Conservation (phyloP, 1,140 invertebrate genomes). For the Macrotrachela quadricornifera region DNA sequence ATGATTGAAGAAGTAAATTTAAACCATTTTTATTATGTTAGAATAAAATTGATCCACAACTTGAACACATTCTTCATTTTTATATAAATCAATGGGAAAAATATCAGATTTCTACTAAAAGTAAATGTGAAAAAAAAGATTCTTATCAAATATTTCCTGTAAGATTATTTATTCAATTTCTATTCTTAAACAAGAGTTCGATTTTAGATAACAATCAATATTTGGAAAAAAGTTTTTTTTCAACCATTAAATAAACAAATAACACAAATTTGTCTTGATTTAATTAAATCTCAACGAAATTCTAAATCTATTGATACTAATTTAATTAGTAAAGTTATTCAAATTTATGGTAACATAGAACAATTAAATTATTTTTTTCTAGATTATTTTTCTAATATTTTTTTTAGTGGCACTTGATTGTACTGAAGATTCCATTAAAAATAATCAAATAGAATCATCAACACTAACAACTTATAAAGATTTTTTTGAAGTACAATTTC, state of each 20-base stretch:
- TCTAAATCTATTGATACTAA: conserved; percentile 88
- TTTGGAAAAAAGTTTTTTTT: conserved; percentile 86
- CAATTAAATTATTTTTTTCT: no score
- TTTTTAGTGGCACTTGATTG: conserved; percentile 44
- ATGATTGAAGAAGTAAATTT: no score
- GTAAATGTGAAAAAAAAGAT: no score
- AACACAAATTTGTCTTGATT: conserved; percentile 80
- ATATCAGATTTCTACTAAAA: no score
- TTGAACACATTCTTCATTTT: no score
- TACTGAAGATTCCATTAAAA: conserved; percentile 53
- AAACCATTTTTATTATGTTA: no score
- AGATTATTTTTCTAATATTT: neutral
- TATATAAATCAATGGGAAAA: no score
- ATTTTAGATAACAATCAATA: conserved; percentile 62
- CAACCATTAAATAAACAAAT: conserved; percentile 75
- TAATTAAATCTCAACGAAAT: conserved; percentile 82
- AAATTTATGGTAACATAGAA: conserved; percentile 43
- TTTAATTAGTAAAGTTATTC: conserved; percentile 69
- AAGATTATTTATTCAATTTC: no score
- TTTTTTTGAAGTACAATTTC: conserved; percentile 77
- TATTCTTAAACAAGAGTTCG: no score
- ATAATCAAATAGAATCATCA: no score
- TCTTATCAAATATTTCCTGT: no score
- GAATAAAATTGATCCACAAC: no score
- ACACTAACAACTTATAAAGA: conserved; percentile 82